phyloP scores from a whole-genome alignment of 2,888 invertebrate species.

The Agrotis puta region DNA sequence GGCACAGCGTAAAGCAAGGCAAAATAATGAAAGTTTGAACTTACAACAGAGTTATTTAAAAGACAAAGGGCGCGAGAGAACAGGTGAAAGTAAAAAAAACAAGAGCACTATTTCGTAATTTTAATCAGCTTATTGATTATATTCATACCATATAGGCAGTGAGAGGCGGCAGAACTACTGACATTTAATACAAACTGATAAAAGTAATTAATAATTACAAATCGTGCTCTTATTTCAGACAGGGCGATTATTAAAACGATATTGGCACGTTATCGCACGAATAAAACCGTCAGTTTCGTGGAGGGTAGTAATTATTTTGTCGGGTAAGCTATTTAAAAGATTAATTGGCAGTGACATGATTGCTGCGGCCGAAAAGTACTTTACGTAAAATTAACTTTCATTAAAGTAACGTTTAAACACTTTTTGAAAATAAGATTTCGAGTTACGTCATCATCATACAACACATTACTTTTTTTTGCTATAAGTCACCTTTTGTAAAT shows the following conservation, averaged over 20 bases:
- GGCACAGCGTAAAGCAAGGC: too few species aligned
- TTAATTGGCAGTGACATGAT: conserved; percentile 16
- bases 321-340: conserved; percentile 19
- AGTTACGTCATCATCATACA: too few species aligned
- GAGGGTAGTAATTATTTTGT: conserved; percentile 35
- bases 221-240: conserved; percentile 43
- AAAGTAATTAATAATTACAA: conserved; percentile 54
- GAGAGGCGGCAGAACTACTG: conserved; percentile 64
- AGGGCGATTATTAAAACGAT: conserved; percentile 42
- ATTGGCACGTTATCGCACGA: conserved; percentile 31
- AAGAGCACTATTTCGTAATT: conserved; percentile 71
- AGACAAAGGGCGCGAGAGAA: conserved; percentile 31
- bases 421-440: too few species aligned
- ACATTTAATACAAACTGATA: conserved; percentile 61
- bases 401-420: background rate
- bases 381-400: conserved; percentile 15
- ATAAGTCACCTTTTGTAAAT: too few species aligned
- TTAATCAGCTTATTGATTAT: conserved; percentile 62
- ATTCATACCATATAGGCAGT: conserved; percentile 50
- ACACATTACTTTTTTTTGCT: too few species aligned
- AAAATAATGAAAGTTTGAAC: conserved; percentile 10
- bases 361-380: background rate
- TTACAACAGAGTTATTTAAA: background rate
- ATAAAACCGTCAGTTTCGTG: conserved; percentile 29
- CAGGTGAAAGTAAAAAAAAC: conserved; percentile 69